These are phyloP conservation scores for Neocrepidodera transversa DNA, from an alignment of 2,888 invertebrate species.

Conservation along the genomic window DNA sequence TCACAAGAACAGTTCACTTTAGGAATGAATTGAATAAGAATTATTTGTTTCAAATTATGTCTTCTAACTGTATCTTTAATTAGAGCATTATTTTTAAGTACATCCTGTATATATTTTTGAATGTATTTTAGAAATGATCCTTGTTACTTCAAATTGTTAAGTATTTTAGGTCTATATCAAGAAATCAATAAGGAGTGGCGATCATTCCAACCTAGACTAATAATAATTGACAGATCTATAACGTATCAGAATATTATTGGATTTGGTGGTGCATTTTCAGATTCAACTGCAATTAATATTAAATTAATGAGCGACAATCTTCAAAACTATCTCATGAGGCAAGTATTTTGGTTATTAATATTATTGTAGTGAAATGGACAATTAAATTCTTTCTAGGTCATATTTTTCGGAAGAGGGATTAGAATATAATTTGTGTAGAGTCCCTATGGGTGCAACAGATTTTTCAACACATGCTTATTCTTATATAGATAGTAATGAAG, in stretches of 20 bases:
- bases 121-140: too few relatives aligned
- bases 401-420: constrained; percentile 73
- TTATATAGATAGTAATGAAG: constrained; percentile 67
- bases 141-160: too few relatives aligned
- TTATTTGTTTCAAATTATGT: too few relatives aligned
- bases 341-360: constrained; percentile 2
- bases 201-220: background rate
- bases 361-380: background rate
- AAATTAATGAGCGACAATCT: constrained; percentile 63
- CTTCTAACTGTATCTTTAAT: too few relatives aligned
- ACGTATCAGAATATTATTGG: constrained; percentile 74
- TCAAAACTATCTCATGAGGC: constrained; percentile 63
- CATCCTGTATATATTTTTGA: too few relatives aligned
- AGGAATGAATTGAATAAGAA: too few relatives aligned
- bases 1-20: too few relatives aligned
- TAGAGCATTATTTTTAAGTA: too few relatives aligned
- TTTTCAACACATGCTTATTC: constrained; percentile 84
- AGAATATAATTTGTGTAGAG: constrained; percentile 78
- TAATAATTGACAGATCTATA: background rate
- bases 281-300: constrained; percentile 68
- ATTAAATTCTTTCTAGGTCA: constrained; percentile 55
- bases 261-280: constrained; percentile 65
- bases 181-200: background rate
- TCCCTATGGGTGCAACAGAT: constrained; percentile 86
- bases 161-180: too few relatives aligned